Evolutionary conservation across 2,888 invertebrate genomes (phyloP), one percentile per base, ranked within the genome.

Genomic region (Dynastes grantii): DNA sequence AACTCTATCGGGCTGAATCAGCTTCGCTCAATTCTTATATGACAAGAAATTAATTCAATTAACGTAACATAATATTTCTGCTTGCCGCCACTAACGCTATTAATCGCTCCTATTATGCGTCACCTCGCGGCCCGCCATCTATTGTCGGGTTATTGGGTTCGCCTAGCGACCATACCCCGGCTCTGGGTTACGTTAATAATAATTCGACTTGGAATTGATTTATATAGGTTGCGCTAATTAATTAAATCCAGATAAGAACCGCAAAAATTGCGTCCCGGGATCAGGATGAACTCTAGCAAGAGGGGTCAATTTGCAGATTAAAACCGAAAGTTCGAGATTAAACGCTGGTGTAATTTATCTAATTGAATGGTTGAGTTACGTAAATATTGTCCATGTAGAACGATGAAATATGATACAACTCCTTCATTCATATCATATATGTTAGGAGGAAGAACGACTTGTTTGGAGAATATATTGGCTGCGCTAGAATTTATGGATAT

Each of bases 231-330:
- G 8, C 73, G 8, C 40, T 73, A 73, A 73, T 73, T 73, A 73
- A 73, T 73, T 73, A 73, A 73, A 73, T 58, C 73, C 73, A 73
- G 58, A 73, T 58, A 73, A 73, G 58, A 58, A 16, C 58, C 9
- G 68, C 16, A 58, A 58, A 73, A 71, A 32, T 73, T n/a, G 73
- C 40, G 73, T 73, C 37, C 37, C 55, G 71, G 37, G 11, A 32
- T 63, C 29, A 29, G 32, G 40, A 40, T 11, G 29, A 63, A 32
- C 32, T 22, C 32, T 27, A 27, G 68, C 11, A 68, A 4, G 68
- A 27, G 29, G 49, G 51, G 49, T 13, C 51, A 68, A 51, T 68
- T 68, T 68, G 51, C 51, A 68, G 68, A 68, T 68, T 68, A 65
- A 65, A 65, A 13, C 68, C 29, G 68, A 68, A 27, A 68, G 51